These are phyloP conservation scores for Conomelus anceps DNA, from an alignment of 2,888 invertebrate genomes.

Conservation along the genomic window DNA sequence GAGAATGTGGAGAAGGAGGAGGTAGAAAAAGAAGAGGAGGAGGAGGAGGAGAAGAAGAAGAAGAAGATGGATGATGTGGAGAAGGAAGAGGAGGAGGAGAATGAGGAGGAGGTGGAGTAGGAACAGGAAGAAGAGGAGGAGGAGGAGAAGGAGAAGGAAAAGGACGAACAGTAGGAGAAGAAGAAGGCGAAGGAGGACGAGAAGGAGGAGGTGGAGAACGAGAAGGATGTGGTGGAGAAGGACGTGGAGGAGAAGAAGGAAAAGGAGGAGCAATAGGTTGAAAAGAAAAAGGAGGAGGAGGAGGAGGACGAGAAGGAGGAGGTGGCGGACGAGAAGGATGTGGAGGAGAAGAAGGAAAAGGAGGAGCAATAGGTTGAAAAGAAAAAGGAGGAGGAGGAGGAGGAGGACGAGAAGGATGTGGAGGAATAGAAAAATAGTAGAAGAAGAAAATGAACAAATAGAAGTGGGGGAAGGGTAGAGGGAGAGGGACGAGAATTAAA, in stretches of 20 bases:
- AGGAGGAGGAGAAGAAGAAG: too few species aligned
- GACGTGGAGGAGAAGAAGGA: too few species aligned
- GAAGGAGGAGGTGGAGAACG: constrained; percentile 16
- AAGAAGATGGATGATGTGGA: constrained; percentile 10
- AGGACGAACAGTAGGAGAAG: not conserved
- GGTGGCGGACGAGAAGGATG: not conserved
- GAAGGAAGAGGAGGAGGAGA: constrained; percentile 25
- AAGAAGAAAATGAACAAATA: not conserved
- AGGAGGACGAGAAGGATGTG: constrained; percentile 22
- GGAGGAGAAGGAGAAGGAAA: not conserved
- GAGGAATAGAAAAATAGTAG: not conserved
- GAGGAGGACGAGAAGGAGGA: not conserved
- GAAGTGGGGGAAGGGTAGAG: constrained; percentile 11
- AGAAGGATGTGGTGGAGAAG: too few species aligned
- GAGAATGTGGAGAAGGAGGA: not conserved
- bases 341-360: not conserved
- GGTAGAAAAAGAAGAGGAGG: not conserved
- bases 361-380: too few species aligned
- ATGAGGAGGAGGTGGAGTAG: too few species aligned
- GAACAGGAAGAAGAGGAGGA: constrained; percentile 6
- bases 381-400: constrained; percentile 20
- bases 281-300: constrained; percentile 9
- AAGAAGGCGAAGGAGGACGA: not conserved
- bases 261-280: too few species aligned
- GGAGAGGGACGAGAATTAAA: constrained; percentile 14